Percentiles rank a stretch among this genome's conserved stretches.
phyloP scores from a whole-genome alignment of 2,797 vertebrate species.

The Telmatherina bonti region DNA sequence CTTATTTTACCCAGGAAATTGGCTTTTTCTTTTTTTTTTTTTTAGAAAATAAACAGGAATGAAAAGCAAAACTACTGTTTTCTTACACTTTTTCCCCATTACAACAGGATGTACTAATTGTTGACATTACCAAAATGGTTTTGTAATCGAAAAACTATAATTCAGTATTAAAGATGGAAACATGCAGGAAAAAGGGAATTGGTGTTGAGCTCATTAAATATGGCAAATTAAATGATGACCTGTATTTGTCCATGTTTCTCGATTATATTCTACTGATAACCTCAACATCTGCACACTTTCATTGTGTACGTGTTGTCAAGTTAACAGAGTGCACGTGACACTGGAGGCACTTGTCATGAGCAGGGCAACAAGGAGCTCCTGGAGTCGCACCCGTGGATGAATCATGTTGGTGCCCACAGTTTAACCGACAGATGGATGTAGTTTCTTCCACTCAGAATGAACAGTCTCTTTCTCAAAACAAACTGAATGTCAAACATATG shows the following conservation, averaged over 20 bases:
- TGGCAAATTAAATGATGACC: background rate
- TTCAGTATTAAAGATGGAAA: background rate
- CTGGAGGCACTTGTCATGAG: slow-evolving; percentile 51
- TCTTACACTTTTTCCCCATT: no score
- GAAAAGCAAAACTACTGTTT: no score
- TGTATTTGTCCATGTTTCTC: background rate
- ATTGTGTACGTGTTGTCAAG: background rate
- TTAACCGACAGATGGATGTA: slow-evolving; percentile 60
- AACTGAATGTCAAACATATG: background rate
- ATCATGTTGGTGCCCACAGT: slow-evolving; percentile 56
- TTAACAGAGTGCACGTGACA: slow-evolving; percentile 17
- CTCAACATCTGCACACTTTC: slow-evolving; percentile 8
- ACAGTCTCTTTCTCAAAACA: slow-evolving; percentile 13
- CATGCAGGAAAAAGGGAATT: background rate
- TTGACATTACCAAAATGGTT: background rate
- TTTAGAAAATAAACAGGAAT: no score
- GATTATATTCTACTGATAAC: background rate
- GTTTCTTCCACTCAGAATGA: slow-evolving; percentile 41
- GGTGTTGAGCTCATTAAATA: background rate
- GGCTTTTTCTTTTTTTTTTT: no score
- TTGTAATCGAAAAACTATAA: background rate
- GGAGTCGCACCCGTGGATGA: slow-evolving; percentile 44
- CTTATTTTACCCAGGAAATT: background rate
- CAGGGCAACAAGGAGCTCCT: slow-evolving; percentile 38
- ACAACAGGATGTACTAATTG: slow-evolving; percentile 2